Evolutionary conservation across 2,113 vertebrate species (phyloP).

Genomic region (Thermophis baileyi): DNA sequence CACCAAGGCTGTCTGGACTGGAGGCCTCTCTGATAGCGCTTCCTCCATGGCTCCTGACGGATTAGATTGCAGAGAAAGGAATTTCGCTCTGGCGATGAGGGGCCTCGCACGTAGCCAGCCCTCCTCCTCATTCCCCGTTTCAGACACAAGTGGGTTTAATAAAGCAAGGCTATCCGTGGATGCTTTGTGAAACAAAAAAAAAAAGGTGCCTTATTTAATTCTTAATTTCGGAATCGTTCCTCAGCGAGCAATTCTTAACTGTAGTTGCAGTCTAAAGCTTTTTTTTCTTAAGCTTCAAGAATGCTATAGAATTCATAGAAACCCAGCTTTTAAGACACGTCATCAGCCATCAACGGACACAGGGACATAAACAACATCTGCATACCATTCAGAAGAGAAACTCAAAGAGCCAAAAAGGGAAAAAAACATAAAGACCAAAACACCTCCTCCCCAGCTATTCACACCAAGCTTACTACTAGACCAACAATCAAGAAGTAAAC

Average conservation of each 20-base stretch:
- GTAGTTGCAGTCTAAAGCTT: conserved; percentile 27
- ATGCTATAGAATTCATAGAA: background rate
- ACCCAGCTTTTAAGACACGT: background rate
- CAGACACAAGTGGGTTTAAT: conserved; percentile 53
- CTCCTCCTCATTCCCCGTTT: conserved; percentile 33
- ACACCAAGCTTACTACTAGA: background rate
- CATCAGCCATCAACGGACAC: background rate
- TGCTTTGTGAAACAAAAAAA: conserved; percentile 17
- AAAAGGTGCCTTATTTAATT: conserved; percentile 19
- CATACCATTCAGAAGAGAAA: background rate
- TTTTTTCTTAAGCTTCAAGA: background rate
- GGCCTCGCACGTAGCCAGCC: conserved; percentile 59
- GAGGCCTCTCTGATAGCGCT: conserved; percentile 67
- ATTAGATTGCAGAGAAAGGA: conserved; percentile 68
- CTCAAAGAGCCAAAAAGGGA: background rate
- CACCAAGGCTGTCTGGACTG: rapidly evolving
- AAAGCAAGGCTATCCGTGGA: conserved; percentile 42
- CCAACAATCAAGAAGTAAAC: background rate
- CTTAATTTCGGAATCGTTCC: conserved; percentile 4
- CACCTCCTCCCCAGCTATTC: background rate
- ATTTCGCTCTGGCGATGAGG: conserved; percentile 69
- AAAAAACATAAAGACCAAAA: background rate
- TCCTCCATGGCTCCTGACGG: conserved; percentile 63
- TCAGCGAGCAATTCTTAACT: conserved; percentile 25
- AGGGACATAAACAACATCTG: background rate